These are phyloP conservation scores for Theristicus caerulescens DNA, from an alignment of 2,113 vertebrate species.

Conservation along the genomic window DNA sequence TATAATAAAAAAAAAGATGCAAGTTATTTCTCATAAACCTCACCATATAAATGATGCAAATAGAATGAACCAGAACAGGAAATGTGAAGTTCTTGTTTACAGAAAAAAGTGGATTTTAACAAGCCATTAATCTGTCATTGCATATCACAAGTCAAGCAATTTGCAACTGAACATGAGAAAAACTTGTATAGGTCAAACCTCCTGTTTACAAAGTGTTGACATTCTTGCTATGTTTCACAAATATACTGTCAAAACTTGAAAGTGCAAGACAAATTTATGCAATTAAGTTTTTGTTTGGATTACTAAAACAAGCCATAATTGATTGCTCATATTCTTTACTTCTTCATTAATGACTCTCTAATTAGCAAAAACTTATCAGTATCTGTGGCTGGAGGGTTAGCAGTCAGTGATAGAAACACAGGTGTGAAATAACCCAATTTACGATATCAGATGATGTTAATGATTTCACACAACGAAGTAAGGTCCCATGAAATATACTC, in stretches of 20 bases:
- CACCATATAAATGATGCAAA: not conserved
- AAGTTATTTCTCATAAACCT: not conserved
- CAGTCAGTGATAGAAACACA: constrained; percentile 65
- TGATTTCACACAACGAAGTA: constrained; percentile 66
- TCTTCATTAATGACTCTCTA: constrained; percentile 71
- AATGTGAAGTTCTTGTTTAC: constrained; percentile 6
- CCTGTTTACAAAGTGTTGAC: constrained; percentile 18
- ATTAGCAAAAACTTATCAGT: constrained; percentile 72
- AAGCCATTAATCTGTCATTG: constrained; percentile 27
- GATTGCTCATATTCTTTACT: constrained; percentile 70
- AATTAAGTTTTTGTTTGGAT: constrained; percentile 64
- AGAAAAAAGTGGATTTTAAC: constrained; percentile 18
- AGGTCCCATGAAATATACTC: constrained; percentile 66
- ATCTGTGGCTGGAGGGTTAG: constrained; percentile 67
- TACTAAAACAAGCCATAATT: constrained; percentile 57
- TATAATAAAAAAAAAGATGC: not conserved
- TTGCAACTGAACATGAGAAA: constrained; percentile 9
- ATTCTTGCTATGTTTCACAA: constrained; percentile 50
- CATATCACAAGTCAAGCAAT: constrained; percentile 1
- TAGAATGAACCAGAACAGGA: not conserved
- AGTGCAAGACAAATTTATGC: constrained; percentile 48
- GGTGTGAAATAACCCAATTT: constrained; percentile 75
- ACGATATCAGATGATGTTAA: constrained; percentile 65
- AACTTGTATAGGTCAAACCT: constrained; percentile 19
- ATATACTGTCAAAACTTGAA: constrained; percentile 47